A percentile compares a stretch with the other conserved stretches of the same genome.
These are phyloP conservation scores for Caiman crocodilus DNA, from an alignment of 2,797 vertebrate genomes.

Conservation along the genomic window DNA sequence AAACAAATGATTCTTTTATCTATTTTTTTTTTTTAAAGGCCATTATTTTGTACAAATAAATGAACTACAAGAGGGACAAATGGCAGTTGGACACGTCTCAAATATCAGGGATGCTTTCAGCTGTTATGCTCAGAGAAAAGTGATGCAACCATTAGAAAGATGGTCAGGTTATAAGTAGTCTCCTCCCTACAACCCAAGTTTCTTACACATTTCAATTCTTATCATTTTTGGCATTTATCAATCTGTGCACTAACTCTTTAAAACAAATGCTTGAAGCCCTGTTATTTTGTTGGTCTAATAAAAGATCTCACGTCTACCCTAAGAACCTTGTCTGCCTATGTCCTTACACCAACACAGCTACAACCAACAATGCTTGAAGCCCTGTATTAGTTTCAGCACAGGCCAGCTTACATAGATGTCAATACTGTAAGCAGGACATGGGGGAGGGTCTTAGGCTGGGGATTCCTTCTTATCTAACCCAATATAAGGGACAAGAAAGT, in stretches of 20 bases:
- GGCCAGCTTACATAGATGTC: not conserved
- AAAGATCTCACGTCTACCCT: too few relatives aligned
- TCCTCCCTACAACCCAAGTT: not conserved
- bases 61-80: not conserved
- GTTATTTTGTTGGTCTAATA: too few relatives aligned
- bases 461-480: accelerated
- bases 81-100: not conserved
- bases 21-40: not conserved
- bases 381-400: not conserved
- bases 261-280: not conserved
- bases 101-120: not conserved
- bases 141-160: not conserved
- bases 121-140: not conserved
- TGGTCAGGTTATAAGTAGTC: not conserved
- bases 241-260: not conserved
- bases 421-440: not conserved
- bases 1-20: not conserved
- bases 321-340: too few relatives aligned
- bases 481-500: not conserved
- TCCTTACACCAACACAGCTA: too few relatives aligned
- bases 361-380: not conserved
- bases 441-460: not conserved
- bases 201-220: not conserved
- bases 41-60: not conserved
- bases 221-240: not conserved